These are phyloP conservation scores for Chionis minor DNA, from an alignment of 2,113 vertebrate species.

Conservation along the genomic window DNA sequence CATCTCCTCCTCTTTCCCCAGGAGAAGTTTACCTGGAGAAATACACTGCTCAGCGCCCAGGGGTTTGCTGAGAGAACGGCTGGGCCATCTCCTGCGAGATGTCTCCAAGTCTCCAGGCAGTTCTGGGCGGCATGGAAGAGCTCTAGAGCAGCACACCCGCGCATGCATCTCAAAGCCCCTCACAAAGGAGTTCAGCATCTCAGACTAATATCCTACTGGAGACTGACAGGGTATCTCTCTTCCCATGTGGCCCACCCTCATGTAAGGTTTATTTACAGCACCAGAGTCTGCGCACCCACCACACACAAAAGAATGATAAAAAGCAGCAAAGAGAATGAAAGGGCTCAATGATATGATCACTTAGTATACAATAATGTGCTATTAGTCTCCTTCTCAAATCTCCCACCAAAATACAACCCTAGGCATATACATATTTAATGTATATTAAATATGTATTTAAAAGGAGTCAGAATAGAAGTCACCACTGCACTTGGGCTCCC, in stretches of 20 bases:
- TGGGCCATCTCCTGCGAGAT: not conserved
- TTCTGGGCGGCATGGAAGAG: not conserved
- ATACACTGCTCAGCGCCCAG: not conserved
- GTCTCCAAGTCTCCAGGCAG: not conserved
- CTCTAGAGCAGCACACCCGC: not conserved
- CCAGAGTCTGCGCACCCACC: not conserved
- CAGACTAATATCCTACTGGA: not conserved
- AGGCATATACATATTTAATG: not conserved
- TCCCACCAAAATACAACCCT: not conserved
- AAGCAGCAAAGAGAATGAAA: not conserved
- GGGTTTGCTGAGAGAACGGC: not conserved
- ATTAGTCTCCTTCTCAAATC: not conserved
- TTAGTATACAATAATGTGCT: not conserved
- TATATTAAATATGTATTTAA: too few species aligned
- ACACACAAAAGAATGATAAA: not conserved
- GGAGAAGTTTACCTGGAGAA: not conserved
- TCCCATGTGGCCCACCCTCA: not conserved
- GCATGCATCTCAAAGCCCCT: not conserved
- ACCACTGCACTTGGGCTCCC: not conserved
- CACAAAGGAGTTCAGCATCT: not conserved
- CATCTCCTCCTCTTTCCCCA: not conserved
- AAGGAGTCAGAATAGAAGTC: not conserved
- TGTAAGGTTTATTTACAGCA: not conserved
- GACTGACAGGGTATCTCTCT: not conserved
- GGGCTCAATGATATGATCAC: not conserved